These are phyloP conservation scores for Trichogramma evanescens DNA, from an alignment of 2,888 invertebrate genomes.

Conservation along the genomic window DNA sequence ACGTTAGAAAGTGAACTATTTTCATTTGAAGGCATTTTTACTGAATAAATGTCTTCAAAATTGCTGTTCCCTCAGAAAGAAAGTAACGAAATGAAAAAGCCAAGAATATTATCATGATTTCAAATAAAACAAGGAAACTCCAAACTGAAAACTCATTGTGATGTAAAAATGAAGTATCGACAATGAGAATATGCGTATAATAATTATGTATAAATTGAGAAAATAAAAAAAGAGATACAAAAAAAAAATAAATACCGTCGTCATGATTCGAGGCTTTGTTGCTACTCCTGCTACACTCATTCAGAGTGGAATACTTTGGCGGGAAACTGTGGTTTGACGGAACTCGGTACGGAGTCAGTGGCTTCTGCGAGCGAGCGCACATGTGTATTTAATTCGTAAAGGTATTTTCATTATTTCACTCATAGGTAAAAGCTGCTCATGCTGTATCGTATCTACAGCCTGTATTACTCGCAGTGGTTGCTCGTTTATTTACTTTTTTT, in stretches of 20 bases:
- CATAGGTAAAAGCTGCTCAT: slow-evolving; percentile 6
- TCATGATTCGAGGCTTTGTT: not conserved
- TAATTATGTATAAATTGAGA: too few relatives aligned
- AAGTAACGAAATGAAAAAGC: too few relatives aligned
- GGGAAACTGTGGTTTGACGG: slow-evolving; percentile 42
- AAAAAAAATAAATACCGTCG: slow-evolving; percentile 19
- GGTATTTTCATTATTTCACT: slow-evolving; percentile 34
- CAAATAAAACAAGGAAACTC: too few relatives aligned
- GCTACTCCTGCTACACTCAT: slow-evolving; percentile 20
- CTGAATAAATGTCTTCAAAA: too few relatives aligned
- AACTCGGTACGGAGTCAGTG: slow-evolving; percentile 31
- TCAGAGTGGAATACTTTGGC: slow-evolving; percentile 42
- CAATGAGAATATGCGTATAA: too few relatives aligned
- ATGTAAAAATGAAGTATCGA: too few relatives aligned
- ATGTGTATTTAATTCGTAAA: slow-evolving; percentile 43
- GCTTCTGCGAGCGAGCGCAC: slow-evolving; percentile 24
- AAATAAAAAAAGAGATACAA: slow-evolving; percentile 3
- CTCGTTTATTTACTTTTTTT: not conserved
- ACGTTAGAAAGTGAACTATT: too few relatives aligned
- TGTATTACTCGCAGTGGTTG: not conserved
- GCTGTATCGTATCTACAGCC: not conserved
- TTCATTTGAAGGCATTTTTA: too few relatives aligned
- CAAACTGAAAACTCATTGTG: too few relatives aligned
- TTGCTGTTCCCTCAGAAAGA: too few relatives aligned
- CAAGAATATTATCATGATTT: too few relatives aligned